A percentile compares a stretch with the other conserved stretches of the same genome.
Evolutionary conservation across 2,888 invertebrate species (phyloP).

Genomic region (Caenorhabditis plicata): DNA sequence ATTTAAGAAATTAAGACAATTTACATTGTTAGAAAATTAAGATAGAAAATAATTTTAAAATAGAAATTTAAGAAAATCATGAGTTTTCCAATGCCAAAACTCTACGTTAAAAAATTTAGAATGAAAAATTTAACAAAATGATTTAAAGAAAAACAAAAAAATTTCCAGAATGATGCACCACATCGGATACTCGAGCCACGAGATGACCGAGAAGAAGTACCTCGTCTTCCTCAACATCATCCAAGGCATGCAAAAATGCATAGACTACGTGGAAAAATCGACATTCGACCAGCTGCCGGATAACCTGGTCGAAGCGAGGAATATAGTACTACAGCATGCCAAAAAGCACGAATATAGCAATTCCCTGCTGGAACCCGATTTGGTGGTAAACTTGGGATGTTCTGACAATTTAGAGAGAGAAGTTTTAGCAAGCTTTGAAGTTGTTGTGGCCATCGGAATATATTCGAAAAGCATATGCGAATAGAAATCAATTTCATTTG

Average conservation of each 20-base stretch:
- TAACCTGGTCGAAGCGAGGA: background rate
- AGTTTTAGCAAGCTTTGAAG: constrained; percentile 10
- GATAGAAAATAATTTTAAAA: too few relatives aligned
- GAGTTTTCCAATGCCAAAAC: too few relatives aligned
- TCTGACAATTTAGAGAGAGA: background rate
- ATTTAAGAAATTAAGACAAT: too few relatives aligned
- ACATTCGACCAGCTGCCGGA: background rate
- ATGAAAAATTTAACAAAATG: background rate
- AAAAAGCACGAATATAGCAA: background rate
- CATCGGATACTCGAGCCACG: constrained; percentile 45
- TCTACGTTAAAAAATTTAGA: too few relatives aligned
- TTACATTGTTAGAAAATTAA: too few relatives aligned
- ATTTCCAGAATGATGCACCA: constrained; percentile 43
- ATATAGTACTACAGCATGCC: background rate
- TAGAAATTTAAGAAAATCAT: too few relatives aligned
- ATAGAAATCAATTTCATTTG: constrained; percentile 37
- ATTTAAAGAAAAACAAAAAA: too few relatives aligned
- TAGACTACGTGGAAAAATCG: constrained; percentile 4
- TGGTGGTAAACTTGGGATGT: background rate
- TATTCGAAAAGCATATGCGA: constrained; percentile 32
- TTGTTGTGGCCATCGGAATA: constrained; percentile 42
- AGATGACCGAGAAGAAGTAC: constrained; percentile 44
- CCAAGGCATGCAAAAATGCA: constrained; percentile 14
- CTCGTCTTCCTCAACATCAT: constrained; percentile 38
- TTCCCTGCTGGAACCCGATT: background rate